Conservation (phyloP, 2,888 invertebrate genomes). For the Troglohyphantes excavatus region DNA sequence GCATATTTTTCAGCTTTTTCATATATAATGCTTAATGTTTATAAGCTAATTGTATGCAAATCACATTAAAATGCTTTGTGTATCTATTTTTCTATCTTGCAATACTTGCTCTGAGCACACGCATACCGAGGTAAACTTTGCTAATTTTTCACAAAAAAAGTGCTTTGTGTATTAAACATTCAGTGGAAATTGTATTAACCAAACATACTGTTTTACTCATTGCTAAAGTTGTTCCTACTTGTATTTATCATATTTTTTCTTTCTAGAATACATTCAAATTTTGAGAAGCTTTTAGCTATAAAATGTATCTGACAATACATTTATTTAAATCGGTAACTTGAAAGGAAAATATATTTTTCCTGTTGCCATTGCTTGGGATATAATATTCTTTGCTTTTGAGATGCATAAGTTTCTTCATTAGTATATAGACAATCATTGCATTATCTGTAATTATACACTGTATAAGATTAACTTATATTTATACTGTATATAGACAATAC, state of each 20-base stretch:
- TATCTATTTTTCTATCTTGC: neutral
- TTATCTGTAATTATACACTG: constrained; percentile 45
- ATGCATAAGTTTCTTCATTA: constrained; percentile 30
- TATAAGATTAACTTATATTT: constrained; percentile 55
- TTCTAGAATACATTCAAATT: neutral
- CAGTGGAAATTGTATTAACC: too few species aligned
- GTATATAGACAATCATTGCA: constrained; percentile 73
- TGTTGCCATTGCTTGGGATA: neutral
- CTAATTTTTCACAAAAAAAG: too few species aligned
- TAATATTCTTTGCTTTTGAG: neutral
- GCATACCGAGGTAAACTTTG: too few species aligned
- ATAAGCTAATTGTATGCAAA: too few species aligned
- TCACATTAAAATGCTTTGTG: too few species aligned
- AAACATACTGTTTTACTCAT: too few species aligned
- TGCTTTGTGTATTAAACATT: too few species aligned
- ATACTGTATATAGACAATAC: constrained; percentile 53
- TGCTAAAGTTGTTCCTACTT: neutral
- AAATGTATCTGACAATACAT: too few species aligned
- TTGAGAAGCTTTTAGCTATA: neutral
- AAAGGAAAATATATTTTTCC: neutral
- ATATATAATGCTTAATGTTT: too few species aligned
- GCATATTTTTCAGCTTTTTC: too few species aligned
- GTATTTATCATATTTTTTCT: neutral
- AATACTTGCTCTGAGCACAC: neutral
- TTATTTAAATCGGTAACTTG: neutral